Base-by-base conservation (phyloP, 2,888 invertebrate genomes). In the Pristionchus entomophagus region DNA sequence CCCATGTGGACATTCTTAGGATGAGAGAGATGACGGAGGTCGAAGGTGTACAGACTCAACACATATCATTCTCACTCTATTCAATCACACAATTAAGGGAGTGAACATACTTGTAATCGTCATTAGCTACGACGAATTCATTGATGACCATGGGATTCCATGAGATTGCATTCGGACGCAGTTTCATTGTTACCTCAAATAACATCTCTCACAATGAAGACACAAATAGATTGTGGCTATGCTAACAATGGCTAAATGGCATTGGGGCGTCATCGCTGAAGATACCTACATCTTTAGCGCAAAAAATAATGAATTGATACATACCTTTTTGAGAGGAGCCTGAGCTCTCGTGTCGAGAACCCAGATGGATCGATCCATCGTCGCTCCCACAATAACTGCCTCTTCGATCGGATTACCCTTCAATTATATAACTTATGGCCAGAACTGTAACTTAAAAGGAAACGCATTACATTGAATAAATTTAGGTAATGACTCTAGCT, bases 71-170 rank as follows among this genome's bases (percentile, higher is more conserved):
- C n/a, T n/a, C n/a, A n/a, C n/a, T n/a, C n/a, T n/a, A n/a, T n/a
- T n/a, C n/a, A n/a, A n/a, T n/a, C n/a, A n/a, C n/a, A n/a, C n/a
- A n/a, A n/a, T n/a, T n/a, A 56, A 17, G 56, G 32, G n/a, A 38
- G 26, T 17, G 35, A 73, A 95, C 95, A 95, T 95, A 99, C 98
- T 98, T 98, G 94, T 97, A 98, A 95, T 99, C 99, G 95, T 99
- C 99, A 95, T 96, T 99, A 26, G 99, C 99, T 73, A 96, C 96
- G 10, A 97, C 98, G 93, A 99, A 99, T 88, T 96, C 96, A 93
- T 96, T 98, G 0, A 99, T 97, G 94, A 99, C 99, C 97, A 99
- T 97, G 0, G 99, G 99, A 95, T 99, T 99, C 99, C 99, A 99
- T 2, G 96, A 95, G n/a, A 99, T 93, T 86, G 96, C 96, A 95